Percentiles rank a stretch among this genome's conserved stretches.
Conservation (phyloP, 2,113 vertebrate genomes). For the Talpa occidentalis region DNA sequence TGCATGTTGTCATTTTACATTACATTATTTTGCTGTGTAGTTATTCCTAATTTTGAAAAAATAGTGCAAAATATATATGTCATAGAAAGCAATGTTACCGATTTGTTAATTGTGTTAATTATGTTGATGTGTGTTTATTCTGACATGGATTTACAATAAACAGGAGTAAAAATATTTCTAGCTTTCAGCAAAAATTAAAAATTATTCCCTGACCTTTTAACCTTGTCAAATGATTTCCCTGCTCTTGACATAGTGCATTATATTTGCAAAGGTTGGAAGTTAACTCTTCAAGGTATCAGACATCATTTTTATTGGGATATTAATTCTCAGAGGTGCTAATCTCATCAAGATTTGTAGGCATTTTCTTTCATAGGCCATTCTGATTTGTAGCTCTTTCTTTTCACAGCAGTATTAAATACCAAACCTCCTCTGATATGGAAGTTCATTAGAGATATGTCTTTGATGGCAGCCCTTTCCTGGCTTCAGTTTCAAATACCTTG, state of each 20-base stretch:
- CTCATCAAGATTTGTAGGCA: conserved; percentile 93
- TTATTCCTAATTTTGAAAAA: conserved; percentile 81
- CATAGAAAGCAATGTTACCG: conserved; percentile 56
- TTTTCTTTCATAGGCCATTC: conserved; percentile 91
- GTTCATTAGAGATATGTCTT: conserved; percentile 99
- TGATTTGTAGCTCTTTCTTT: conserved; percentile 96
- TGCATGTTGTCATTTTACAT: conserved; percentile 86
- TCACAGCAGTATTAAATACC: conserved; percentile 97
- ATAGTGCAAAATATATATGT: conserved; percentile 66
- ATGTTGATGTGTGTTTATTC: conserved; percentile 76
- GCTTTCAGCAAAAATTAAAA: conserved; percentile 73
- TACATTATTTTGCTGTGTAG: conserved; percentile 81
- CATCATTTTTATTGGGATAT: conserved; percentile 91
- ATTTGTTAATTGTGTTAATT: conserved; percentile 74
- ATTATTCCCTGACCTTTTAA: conserved; percentile 85
- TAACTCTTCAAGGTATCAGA: conserved; percentile 89
- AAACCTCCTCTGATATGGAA: conserved; percentile 97
- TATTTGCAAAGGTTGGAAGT: conserved; percentile 88
- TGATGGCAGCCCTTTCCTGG: conserved; percentile 99
- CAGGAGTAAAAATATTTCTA: conserved; percentile 78
- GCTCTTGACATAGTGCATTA: conserved; percentile 85
- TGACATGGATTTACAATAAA: conserved; percentile 73
- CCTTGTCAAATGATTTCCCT: conserved; percentile 87
- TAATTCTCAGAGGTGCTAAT: conserved; percentile 93
- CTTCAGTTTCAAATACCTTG: conserved; percentile 99